Conservation (phyloP, 92 coral and sea anemone species). For the Umimayanthus chanpuru region DNA sequence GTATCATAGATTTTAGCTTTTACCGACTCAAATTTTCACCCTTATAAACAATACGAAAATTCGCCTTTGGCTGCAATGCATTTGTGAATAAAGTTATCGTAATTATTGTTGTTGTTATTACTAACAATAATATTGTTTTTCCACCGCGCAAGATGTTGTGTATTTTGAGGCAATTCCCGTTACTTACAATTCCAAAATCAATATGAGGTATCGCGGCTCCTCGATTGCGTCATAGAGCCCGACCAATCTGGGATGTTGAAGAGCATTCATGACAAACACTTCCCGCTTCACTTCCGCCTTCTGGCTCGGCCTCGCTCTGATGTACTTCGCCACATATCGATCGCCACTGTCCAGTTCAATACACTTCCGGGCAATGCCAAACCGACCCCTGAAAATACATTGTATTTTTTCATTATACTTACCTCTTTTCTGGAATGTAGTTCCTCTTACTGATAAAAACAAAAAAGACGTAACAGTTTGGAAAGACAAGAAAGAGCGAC, state of each 20-base stretch:
- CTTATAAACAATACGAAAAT: no score
- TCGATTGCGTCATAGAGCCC: constrained; percentile 94
- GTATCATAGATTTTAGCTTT: no score
- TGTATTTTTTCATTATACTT: background rate
- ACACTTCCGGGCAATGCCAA: constrained; percentile 90
- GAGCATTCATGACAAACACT: constrained; percentile 79
- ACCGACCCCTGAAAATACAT: constrained; percentile 73
- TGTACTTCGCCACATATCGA: constrained; percentile 84
- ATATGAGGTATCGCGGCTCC: constrained; percentile 76
- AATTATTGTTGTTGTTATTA: no score
- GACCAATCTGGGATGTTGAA: constrained; percentile 81
- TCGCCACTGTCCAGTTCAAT: constrained; percentile 82
- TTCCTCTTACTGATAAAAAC: no score
- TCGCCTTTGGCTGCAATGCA: no score
- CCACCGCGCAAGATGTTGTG: no score
- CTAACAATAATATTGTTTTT: no score
- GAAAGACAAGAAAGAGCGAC: no score
- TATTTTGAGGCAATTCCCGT: background rate
- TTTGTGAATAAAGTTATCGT: no score
- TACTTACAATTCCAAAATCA: constrained; percentile 92
- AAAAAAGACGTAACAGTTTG: background rate
- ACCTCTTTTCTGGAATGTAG: no score
- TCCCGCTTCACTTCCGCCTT: constrained; percentile 85
- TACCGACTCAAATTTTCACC: no score
- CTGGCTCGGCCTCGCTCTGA: constrained; percentile 92